Evolutionary conservation across 2,113 vertebrate species (phyloP).

Genomic region (Eulacestoma nigropectus): DNA sequence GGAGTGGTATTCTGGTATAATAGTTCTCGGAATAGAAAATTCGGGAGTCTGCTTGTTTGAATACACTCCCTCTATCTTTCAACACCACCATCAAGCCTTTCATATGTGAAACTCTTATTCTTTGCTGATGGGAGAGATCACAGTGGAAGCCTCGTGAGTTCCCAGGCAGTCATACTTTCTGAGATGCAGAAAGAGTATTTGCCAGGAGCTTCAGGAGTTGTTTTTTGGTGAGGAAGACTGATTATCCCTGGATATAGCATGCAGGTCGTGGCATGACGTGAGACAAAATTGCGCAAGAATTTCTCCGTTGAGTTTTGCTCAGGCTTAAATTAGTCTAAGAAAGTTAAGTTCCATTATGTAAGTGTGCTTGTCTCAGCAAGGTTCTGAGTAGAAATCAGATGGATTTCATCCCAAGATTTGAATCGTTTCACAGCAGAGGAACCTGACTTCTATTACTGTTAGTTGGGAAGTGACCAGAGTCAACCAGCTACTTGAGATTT

Average conservation of each 20-base stretch:
- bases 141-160: not conserved
- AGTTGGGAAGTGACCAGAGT: not conserved
- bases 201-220: not conserved
- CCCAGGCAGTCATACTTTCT: not conserved
- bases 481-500: not conserved
- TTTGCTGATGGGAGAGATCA: slow-evolving; percentile 4
- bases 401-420: not conserved
- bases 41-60: slow-evolving; percentile 21
- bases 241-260: not conserved
- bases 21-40: not conserved
- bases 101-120: not conserved
- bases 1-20: not conserved
- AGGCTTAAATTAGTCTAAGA: not conserved
- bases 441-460: not conserved
- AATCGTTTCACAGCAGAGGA: not conserved
- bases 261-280: not conserved
- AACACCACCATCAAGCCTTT: not conserved
- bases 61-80: slow-evolving; percentile 45
- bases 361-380: not conserved
- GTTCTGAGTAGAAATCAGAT: not conserved
- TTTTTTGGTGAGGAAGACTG: not conserved
- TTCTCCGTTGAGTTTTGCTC: not conserved
- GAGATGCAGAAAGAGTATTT: not conserved
- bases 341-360: not conserved
- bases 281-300: not conserved